Evolutionary conservation across 64 coral and sea anemone genomes (phyloP).

Genomic region (Stichodactyla helianthus): DNA sequence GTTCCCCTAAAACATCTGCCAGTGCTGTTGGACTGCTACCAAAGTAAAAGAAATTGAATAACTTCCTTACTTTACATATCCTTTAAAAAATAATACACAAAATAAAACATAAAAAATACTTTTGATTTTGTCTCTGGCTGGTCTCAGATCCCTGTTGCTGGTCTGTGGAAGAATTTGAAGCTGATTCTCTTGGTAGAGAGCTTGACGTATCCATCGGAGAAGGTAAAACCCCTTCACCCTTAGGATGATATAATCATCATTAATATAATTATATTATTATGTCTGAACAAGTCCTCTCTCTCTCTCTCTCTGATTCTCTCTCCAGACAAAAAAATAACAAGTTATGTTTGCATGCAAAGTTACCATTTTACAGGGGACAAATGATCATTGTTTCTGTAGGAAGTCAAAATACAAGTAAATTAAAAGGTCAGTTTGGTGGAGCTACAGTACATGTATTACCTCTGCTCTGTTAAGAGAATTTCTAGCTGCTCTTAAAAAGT

Average conservation of each 20-base stretch:
- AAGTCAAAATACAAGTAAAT: neutral
- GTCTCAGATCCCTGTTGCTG: neutral
- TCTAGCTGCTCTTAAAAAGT: conserved; percentile 73
- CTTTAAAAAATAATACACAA: neutral
- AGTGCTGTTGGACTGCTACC: conserved; percentile 47
- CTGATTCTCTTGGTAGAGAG: neutral
- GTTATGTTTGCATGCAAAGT: no score
- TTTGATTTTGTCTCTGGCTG: neutral
- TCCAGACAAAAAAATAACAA: no score
- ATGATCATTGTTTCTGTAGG: no score
- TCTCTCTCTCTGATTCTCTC: no score
- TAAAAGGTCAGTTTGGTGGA: neutral
- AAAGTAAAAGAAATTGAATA: neutral
- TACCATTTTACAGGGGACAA: no score
- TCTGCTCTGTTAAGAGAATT: conserved; percentile 71
- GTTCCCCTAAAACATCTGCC: conserved; percentile 75
- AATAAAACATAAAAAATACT: neutral
- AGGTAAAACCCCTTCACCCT: conserved; percentile 32
- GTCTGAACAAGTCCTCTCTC: no score
- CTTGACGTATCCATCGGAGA: neutral
- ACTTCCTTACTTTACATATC: neutral
- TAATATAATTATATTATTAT: neutral
- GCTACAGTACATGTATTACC: conserved; percentile 17
- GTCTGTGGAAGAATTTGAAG: neutral
- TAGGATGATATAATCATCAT: neutral